Conservation (phyloP, 2,888 invertebrate species). For the Unio delphinus region DNA sequence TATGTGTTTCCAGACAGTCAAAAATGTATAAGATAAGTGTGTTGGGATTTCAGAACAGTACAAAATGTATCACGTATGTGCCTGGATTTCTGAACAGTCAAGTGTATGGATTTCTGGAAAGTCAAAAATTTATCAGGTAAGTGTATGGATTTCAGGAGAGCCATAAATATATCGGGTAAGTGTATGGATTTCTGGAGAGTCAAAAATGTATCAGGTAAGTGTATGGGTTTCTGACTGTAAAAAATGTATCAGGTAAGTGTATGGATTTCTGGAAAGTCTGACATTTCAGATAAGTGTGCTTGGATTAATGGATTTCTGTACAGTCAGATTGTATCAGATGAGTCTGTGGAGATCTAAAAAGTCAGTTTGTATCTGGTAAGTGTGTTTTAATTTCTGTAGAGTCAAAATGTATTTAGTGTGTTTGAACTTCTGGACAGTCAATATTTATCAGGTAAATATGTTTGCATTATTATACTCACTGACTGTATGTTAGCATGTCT, state of each 20-base stretch:
- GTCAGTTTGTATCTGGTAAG: slow-evolving; percentile 62
- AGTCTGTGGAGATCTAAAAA: not conserved
- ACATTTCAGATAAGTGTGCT: slow-evolving; percentile 81
- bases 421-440: slow-evolving; percentile 99
- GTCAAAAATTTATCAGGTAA: slow-evolving; percentile 78
- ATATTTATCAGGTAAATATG: slow-evolving; percentile 77
- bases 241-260: not conserved
- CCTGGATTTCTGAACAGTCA: not conserved
- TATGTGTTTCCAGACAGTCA: slow-evolving; percentile 99
- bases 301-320: not conserved
- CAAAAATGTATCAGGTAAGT: slow-evolving; percentile 86
- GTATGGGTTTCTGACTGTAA: not conserved
- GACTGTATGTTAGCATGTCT: slow-evolving; percentile 78
- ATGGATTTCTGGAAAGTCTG: slow-evolving; percentile 66
- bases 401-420: slow-evolving; percentile 75
- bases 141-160: not conserved
- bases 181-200: slow-evolving; percentile 99
- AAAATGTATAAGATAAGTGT: slow-evolving; percentile 88
- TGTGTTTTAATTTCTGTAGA: not conserved
- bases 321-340: not conserved
- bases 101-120: not conserved
- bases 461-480: not conserved
- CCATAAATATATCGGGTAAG: slow-evolving; percentile 77
- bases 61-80: slow-evolving; percentile 87
- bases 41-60: slow-evolving; percentile 99